Percentiles rank a stretch among this genome's conserved stretches.
Conservation (phyloP, 2,113 vertebrate species). For the Tauraco erythrolophus region DNA sequence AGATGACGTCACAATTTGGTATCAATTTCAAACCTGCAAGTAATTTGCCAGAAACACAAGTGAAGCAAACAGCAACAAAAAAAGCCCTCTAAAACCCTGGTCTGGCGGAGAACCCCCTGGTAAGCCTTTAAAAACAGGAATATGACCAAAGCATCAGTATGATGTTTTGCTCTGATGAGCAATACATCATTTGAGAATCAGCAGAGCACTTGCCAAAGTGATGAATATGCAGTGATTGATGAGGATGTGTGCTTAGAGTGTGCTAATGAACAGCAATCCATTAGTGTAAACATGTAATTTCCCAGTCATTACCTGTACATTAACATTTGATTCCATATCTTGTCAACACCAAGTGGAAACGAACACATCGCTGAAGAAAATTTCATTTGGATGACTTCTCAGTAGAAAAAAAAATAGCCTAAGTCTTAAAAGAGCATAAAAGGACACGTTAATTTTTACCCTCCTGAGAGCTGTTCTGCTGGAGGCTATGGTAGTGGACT, state of each 20-base stretch:
- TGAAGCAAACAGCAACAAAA: background rate
- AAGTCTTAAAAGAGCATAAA: background rate
- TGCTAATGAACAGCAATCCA: slow-evolving; percentile 18
- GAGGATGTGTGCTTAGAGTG: background rate
- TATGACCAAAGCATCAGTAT: too few species aligned
- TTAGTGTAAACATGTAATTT: slow-evolving; percentile 38
- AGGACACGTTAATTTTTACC: background rate
- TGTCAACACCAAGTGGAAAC: background rate
- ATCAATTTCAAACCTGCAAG: background rate
- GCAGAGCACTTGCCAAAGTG: background rate
- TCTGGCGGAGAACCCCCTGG: background rate
- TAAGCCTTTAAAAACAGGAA: background rate
- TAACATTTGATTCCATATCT: background rate
- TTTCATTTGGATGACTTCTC: background rate
- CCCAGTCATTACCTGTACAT: slow-evolving; percentile 4
- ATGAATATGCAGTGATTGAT: background rate
- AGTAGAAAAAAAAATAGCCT: background rate
- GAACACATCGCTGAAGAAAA: background rate
- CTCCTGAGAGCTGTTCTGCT: background rate
- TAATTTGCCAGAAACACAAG: background rate
- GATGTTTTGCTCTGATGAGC: background rate
- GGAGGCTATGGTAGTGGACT: background rate
- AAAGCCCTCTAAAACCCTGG: background rate
- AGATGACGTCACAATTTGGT: background rate
- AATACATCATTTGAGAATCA: background rate